Conservation (phyloP, 2,888 invertebrate genomes). For the Elysia crispata region DNA sequence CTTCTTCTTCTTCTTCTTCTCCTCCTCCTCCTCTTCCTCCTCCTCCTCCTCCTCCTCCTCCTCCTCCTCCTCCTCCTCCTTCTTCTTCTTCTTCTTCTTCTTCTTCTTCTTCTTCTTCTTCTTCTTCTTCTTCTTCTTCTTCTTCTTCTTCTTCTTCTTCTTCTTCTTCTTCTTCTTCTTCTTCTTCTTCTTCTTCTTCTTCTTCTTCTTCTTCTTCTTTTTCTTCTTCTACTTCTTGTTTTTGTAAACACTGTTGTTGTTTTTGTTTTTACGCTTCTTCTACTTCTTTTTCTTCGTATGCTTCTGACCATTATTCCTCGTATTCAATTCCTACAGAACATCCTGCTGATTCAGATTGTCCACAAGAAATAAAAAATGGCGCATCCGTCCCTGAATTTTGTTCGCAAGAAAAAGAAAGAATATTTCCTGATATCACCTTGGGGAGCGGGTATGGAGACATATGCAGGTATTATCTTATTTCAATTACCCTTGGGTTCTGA, state of each 20-base stretch:
- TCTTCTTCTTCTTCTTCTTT: not conserved
- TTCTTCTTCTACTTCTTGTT: not conserved
- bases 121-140: conserved; percentile 5
- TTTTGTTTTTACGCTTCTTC: no score
- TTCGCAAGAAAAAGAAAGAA: no score
- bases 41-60: conserved; percentile 3
- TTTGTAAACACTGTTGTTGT: not conserved
- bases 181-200: conserved; percentile 1
- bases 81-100: conserved; percentile 14
- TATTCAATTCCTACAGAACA: no score
- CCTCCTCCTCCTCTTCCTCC: conserved; percentile 6
- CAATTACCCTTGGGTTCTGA: no score
- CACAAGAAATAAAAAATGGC: no score
- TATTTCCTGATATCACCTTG: no score
- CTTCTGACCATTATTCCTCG: no score
- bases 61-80: not conserved
- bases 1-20: not conserved
- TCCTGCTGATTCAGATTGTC: no score
- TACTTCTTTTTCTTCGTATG: no score
- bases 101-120: not conserved
- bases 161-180: not conserved
- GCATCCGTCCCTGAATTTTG: no score
- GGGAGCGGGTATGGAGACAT: no score
- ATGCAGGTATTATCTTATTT: no score
- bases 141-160: conserved; percentile 10